Evolutionary conservation across 2,113 vertebrate genomes (phyloP), one percentile per base, ranked within the genome.

Genomic region (Ardeotis arabs): DNA sequence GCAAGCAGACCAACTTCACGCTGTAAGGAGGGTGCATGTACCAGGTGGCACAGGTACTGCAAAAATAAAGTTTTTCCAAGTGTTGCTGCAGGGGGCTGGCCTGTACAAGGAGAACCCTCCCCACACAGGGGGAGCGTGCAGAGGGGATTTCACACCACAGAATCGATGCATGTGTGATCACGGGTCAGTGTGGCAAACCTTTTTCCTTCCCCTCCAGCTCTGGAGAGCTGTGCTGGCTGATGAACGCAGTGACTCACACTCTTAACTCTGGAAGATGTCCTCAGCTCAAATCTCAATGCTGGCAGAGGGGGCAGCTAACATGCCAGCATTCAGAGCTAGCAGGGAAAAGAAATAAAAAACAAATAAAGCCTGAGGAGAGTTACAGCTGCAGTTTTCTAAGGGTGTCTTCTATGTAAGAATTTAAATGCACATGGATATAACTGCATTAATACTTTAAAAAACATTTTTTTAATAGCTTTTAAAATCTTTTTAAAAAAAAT

Each of bases 71-170:
- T 6, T 50, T 29, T 39, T 29, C 31, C 49, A 5, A 37, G 29
- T 4, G 13, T 22, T 17, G 4, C 25, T 14, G 10, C 7, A 22
- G 33, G 45, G 50, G 31, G 24, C 15, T 22, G 4, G 35, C 13
- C 41, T 8, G 2, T 7, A 14, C 33, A 6, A 29, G 3, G 47
- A 55, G 35, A 35, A 39, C 12, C 23, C 55, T 37, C 37, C 20
- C 9, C 22, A 7, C 12, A 1, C 6, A 12, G 35, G 27, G 27
- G 15, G 23, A 52, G 50, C 0, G 0, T 3, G 18, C 70, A 53
- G 24, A 9, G 84, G 29, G 49, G 58, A 10, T 58, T 33, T 66
- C 68, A 50, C 29, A 14, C 12, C 37, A 15, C 12, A 9, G 18
- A 35, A 11, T 27, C 35, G 22, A 35, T 0, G 6, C 25, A 14